phyloP scores from a whole-genome alignment of 1,140 invertebrate genomes.

The Trypoxylus dichotomus region DNA sequence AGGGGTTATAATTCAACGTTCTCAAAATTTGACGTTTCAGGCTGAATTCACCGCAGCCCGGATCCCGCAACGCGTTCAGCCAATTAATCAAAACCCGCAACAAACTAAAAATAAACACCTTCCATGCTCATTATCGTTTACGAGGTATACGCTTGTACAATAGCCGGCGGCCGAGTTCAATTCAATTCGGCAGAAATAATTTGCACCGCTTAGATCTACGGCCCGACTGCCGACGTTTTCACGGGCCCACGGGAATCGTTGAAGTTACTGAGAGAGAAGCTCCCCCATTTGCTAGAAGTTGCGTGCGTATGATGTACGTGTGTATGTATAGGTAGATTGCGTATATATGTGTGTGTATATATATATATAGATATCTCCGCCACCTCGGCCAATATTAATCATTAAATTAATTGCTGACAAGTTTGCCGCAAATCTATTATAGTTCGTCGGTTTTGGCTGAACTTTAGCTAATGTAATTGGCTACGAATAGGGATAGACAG shows the following conservation, averaged over 20 bases:
- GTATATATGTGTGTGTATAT: no score
- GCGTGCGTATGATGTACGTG: no score
- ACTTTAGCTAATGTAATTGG: neutral
- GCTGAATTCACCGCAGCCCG: no score
- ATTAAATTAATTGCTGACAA: conserved; percentile 7
- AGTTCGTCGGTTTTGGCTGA: neutral
- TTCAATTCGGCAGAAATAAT: neutral
- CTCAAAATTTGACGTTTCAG: no score
- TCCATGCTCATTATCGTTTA: no score
- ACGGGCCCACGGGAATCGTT: neutral
- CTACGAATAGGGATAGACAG: neutral
- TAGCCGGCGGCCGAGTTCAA: neutral
- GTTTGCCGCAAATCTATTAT: neutral
- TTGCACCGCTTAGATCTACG: neutral
- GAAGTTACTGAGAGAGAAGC: neutral
- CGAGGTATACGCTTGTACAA: no score
- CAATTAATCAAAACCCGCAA: neutral
- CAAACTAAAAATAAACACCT: neutral
- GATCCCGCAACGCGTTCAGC: no score
- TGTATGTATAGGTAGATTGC: no score
- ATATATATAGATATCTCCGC: neutral
- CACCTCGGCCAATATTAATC: neutral
- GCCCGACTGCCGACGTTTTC: neutral
- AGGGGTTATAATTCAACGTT: no score
- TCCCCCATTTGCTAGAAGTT: neutral